Evolutionary conservation across 2,797 vertebrate genomes (phyloP).

Genomic region (Hypotaenidia okinawae): DNA sequence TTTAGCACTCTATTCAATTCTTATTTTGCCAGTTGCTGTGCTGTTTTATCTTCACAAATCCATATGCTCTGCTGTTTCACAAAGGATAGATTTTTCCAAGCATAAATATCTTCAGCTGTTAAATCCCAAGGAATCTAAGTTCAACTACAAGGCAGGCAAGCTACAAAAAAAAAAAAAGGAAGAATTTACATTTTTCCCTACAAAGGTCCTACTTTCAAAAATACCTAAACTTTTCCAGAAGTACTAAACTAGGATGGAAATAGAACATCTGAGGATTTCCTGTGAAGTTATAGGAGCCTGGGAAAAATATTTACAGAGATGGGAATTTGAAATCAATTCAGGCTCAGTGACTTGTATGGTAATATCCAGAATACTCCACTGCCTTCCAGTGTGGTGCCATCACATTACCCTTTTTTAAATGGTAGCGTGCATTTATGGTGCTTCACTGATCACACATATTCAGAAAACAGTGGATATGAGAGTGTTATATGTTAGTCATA

Average conservation of each 20-base stretch:
- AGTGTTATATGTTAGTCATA: neutral
- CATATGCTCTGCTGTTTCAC: conserved; percentile 25
- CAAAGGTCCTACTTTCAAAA: neutral
- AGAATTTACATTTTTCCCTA: neutral
- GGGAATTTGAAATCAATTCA: neutral
- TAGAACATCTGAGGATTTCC: neutral
- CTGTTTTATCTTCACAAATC: conserved; percentile 44
- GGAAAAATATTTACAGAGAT: neutral
- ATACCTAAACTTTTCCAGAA: neutral
- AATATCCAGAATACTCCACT: neutral
- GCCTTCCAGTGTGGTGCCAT: neutral
- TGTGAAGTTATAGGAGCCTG: neutral
- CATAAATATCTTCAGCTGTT: conserved; percentile 32
- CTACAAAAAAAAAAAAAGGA: neutral
- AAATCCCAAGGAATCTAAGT: neutral
- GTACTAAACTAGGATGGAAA: neutral
- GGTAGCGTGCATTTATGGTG: neutral
- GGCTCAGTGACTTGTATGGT: neutral
- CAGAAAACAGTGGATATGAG: neutral
- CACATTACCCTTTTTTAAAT: neutral
- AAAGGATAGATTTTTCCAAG: neutral
- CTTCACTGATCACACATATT: neutral
- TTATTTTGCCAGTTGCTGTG: conserved; percentile 14
- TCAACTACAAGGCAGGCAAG: neutral
- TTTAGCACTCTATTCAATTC: conserved; percentile 26